A percentile compares a stretch with the other conserved stretches of the same genome.
phyloP scores from a whole-genome alignment of 2,797 vertebrate species.

The Esox lucius region DNA sequence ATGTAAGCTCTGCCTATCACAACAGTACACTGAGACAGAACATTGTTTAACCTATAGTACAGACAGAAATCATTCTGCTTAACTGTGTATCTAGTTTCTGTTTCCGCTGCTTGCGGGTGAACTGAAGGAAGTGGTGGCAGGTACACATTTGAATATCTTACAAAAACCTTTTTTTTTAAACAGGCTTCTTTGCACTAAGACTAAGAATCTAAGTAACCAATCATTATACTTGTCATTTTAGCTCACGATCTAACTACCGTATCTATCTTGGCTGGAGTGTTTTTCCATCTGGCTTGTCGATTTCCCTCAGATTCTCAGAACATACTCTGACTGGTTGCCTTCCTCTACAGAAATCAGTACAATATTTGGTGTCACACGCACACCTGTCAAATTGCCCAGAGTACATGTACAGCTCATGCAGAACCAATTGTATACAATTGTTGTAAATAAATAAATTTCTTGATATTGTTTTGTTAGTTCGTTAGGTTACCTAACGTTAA shows the following conservation, averaged over 20 bases:
- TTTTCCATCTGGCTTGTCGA: not conserved
- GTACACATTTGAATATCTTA: constrained; percentile 5
- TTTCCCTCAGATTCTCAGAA: not conserved
- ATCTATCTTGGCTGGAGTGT: not conserved
- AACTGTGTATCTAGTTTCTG: not conserved
- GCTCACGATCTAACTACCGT: not conserved
- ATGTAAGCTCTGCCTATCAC: not conserved
- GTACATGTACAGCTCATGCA: not conserved
- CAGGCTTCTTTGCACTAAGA: not conserved
- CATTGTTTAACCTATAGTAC: not conserved
- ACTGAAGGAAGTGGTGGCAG: constrained; percentile 57
- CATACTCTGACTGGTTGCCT: not conserved
- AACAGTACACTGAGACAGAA: not conserved
- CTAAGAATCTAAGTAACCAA: not conserved
- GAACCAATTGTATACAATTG: not conserved
- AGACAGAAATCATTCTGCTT: not conserved
- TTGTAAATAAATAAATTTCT: not conserved
- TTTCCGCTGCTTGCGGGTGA: constrained; percentile 29
- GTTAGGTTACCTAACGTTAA: no score
- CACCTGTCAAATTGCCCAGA: not conserved
- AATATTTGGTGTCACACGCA: not conserved
- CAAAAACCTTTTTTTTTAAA: no score
- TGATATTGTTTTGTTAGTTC: not conserved
- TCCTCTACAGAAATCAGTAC: not conserved
- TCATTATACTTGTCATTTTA: not conserved